phyloP scores from a whole-genome alignment of 1,140 invertebrate genomes.

The Littorina saxatilis region DNA sequence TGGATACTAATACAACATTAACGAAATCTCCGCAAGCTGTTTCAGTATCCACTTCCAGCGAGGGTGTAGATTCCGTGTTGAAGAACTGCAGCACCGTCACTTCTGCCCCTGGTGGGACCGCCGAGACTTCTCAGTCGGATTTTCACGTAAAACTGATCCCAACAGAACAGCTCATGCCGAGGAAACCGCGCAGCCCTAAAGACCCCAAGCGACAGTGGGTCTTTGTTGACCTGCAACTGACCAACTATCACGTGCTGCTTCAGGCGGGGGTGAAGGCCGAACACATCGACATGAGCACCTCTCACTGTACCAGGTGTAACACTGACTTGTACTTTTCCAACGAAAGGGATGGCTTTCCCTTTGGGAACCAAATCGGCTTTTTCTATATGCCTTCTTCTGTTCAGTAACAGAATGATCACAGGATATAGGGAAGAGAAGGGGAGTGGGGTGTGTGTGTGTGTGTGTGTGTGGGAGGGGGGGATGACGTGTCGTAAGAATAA shows the following conservation, averaged over 20 bases:
- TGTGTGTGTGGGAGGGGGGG: too few species aligned
- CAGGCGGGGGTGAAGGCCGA: conserved; percentile 45
- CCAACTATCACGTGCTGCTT: conserved; percentile 49
- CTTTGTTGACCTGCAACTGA: conserved; percentile 40
- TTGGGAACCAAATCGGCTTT: conserved; percentile 63
- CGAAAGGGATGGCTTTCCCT: conserved; percentile 53
- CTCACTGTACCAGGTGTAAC: conserved; percentile 52
- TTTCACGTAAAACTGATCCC: background rate
- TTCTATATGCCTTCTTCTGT: conserved; percentile 47
- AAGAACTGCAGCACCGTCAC: too few species aligned
- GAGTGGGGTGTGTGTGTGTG: too few species aligned
- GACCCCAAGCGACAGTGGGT: conserved; percentile 38
- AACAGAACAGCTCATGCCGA: background rate
- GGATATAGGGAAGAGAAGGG: background rate
- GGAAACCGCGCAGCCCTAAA: background rate
- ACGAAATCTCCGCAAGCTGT: too few species aligned
- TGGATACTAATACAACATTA: too few species aligned
- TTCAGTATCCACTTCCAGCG: too few species aligned
- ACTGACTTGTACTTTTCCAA: conserved; percentile 54
- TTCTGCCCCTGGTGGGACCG: too few species aligned
- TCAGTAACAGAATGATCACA: too few species aligned
- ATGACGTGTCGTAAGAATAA: background rate
- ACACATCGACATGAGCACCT: conserved; percentile 51
- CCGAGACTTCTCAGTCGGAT: too few species aligned
- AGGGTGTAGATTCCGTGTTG: too few species aligned